phyloP scores from a whole-genome alignment of 2,797 vertebrate species.

The Buphagus erythrorhynchus region DNA sequence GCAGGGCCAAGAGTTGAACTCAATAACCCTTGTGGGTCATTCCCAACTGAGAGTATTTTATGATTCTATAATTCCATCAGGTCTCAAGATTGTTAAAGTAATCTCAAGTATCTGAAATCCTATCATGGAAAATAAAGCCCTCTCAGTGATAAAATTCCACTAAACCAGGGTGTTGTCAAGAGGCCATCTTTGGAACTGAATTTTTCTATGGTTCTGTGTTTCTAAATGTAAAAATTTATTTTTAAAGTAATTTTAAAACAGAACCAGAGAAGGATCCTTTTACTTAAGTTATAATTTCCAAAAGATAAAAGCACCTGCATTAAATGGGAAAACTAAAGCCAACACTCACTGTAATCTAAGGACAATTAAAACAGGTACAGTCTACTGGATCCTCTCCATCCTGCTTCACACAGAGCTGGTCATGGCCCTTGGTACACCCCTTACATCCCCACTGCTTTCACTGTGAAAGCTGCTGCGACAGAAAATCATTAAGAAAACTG shows the following conservation, averaged over 20 bases:
- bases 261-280: not conserved
- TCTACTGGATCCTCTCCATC: not conserved
- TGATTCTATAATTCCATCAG: not conserved
- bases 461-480: not conserved
- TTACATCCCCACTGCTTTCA: not conserved
- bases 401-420: not conserved
- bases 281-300: not conserved
- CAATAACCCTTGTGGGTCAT: not conserved
- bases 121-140: not conserved
- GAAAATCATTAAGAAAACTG: not conserved
- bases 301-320: not conserved
- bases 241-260: not conserved
- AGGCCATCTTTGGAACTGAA: not conserved
- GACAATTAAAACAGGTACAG: not conserved
- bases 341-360: not conserved
- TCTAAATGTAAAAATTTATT: not conserved
- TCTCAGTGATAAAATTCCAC: not conserved
- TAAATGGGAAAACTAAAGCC: not conserved
- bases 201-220: not conserved
- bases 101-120: not conserved
- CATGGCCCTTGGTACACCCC: rapidly evolving
- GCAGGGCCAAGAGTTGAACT: too few relatives aligned
- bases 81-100: not conserved
- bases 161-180: not conserved
- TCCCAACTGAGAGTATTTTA: not conserved